Evolutionary conservation across 1,140 invertebrate genomes (phyloP), one percentile per base, ranked within the genome.

Genomic region (Venturia canescens): DNA sequence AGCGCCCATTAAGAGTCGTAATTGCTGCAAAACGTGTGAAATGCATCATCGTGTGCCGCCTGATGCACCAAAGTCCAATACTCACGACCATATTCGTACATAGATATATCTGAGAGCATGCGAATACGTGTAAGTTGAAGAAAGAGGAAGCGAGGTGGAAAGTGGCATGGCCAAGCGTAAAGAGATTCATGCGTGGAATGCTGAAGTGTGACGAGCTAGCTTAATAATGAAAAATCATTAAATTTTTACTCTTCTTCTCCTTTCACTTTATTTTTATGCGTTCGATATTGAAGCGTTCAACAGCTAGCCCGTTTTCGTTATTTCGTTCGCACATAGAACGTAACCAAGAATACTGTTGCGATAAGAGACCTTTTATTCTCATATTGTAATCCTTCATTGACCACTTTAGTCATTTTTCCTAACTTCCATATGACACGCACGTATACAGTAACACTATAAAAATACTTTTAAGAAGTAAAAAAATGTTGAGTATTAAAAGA

Each of bases 1-100:
- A 48, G 57, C 79, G 80, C 78, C 87, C 87, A 88, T 88, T 88
- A 88, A 87, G 85, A 86, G 71, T 80, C 83, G 83, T 88, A 88
- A 88, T 88, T 87, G 87, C 87, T 74, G 71, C 80, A 71, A 83
- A 81, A 83, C 75, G 80, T 81, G 80, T 79, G 76, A 81, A 83
- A 81, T 79, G 80, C 79, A 80, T 70, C 60, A 23, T 44, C 76
- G 60, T 66, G 23, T 29, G 26, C 31, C 74, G 66, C 66, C 66
- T 71, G 71, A 78, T 57, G 18, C 69, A 31, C 38, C 9, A 21
- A 27, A 26, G 18, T 48, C 31, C 67, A 15, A 34, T 57, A 57
- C 53, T 18, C 1, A 57, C 21, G 6, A n/a, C 13, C 7, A 57
- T 57, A 57, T 57, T 4, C 21, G 9, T 57, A 13, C 21, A 13